These are phyloP conservation scores for Acanthacorydalis orientalis DNA, from an alignment of 2,888 invertebrate species.

Conservation along the genomic window DNA sequence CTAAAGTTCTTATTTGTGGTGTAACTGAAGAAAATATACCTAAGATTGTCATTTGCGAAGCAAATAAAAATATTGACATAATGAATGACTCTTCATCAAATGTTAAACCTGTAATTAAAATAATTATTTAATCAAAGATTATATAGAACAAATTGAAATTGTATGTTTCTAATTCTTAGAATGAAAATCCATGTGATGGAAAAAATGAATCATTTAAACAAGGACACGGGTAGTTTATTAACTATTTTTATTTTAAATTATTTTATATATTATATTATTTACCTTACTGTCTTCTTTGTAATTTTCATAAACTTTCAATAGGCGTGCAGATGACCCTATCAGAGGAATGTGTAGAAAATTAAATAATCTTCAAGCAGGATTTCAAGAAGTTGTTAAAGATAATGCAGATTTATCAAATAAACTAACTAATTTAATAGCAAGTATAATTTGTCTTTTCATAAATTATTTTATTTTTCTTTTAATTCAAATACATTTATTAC, in stretches of 20 bases:
- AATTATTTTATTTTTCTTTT: neutral
- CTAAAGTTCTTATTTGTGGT: conserved; percentile 36
- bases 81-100: neutral
- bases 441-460: neutral
- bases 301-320: too few species aligned
- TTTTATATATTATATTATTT: too few species aligned
- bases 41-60: conserved; percentile 34
- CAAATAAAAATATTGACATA: conserved; percentile 9
- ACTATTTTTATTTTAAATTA: too few species aligned
- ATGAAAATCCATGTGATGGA: too few species aligned
- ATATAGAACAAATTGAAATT: too few species aligned
- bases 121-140: too few species aligned
- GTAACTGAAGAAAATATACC: conserved; percentile 31
- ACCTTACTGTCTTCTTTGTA: too few species aligned
- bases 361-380: conserved; percentile 41
- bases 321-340: conserved; percentile 40
- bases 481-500: neutral
- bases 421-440: conserved; percentile 19
- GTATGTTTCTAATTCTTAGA: too few species aligned
- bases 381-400: conserved; percentile 43
- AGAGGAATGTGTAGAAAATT: conserved; percentile 42
- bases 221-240: too few species aligned
- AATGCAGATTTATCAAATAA: conserved; percentile 38
- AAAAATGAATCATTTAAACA: too few species aligned
- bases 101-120: too few species aligned